Base-by-base conservation (phyloP, 2,888 invertebrate genomes). In the Euzophera pinguis region DNA sequence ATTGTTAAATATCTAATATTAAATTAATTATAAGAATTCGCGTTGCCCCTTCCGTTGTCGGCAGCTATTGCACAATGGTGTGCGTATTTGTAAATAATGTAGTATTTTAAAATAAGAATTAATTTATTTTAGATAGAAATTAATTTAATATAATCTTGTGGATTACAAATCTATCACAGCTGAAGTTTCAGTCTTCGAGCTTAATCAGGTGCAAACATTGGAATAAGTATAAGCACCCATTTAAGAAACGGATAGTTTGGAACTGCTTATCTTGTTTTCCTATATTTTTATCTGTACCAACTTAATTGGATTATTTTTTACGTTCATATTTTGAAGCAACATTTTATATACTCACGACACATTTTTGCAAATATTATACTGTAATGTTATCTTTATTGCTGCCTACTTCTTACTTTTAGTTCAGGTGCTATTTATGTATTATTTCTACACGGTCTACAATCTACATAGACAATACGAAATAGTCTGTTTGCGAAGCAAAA, bases 401-500 rank as follows among this genome's bases (percentile, higher is more conserved):
- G 29, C 43, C 43, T 43, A 27, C 0, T n/a, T 43, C 13, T 12
- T 43, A 12, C 27, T 43, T 43, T 34, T 16, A 2, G 14, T 34
- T 32, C 16, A 1, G 73, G 74, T 73, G 74, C 73, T 66, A 65
- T 52, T 57, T 55, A 47, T 67, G 64, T 62, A 59, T 65, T 64
- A 71, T 63, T 64, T 54, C 57, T 59, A 61, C 57, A 54, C 55
- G 22, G 35, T 27, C 43, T 64, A 69, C 69, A 69, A 73, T 80
- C 75, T 80, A 80, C 69, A 69, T 73, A 64, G 85, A 86, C 84
- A 87, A 85, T 86, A 87, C 78, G 68, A 77, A 54, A 67, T 69
- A 68, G 74, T 75, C 65, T 67, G 75, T 84, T 88, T 88, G 88
- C 88, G 75, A 75, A 85, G 87, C 88, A 87, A 88, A 87, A 71